These are phyloP conservation scores for Oedothorax gibbosus DNA, from an alignment of 1,140 invertebrate species.

Conservation along the genomic window DNA sequence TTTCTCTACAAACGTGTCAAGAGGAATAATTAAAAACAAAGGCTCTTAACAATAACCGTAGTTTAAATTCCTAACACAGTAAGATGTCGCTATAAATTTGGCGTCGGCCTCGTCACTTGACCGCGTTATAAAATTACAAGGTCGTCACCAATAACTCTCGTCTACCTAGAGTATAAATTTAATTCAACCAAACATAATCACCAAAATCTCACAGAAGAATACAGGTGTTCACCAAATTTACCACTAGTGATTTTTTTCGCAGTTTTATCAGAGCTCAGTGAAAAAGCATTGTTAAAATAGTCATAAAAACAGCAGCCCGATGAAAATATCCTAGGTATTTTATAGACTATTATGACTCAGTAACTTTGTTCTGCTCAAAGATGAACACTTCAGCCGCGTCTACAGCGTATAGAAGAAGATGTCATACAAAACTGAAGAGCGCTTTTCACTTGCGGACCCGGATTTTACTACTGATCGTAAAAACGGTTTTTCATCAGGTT, in stretches of 20 bases:
- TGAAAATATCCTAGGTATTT: slow-evolving; percentile 40
- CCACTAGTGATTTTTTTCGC: not conserved
- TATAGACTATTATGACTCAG: slow-evolving; percentile 39
- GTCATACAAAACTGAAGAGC: slow-evolving; percentile 17
- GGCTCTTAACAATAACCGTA: too few relatives aligned
- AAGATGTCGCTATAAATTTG: too few relatives aligned
- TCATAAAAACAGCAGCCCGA: slow-evolving; percentile 14
- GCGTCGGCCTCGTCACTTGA: too few relatives aligned
- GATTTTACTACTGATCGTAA: slow-evolving; percentile 40
- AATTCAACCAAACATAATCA: too few relatives aligned
- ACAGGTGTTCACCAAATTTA: slow-evolving; percentile 46
- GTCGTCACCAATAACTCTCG: too few relatives aligned
- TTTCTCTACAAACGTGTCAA: too few relatives aligned
- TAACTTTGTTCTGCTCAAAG: slow-evolving; percentile 24
- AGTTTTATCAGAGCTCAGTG: not conserved
- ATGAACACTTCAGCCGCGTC: slow-evolving; percentile 15
- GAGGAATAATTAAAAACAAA: too few relatives aligned
- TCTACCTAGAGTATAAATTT: slow-evolving; percentile 29
- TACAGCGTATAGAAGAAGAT: slow-evolving; percentile 9
- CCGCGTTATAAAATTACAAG: too few relatives aligned
- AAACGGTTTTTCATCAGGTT: slow-evolving; percentile 12
- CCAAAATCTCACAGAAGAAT: too few relatives aligned
- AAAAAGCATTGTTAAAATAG: slow-evolving; percentile 26
- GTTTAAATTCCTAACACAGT: too few relatives aligned
- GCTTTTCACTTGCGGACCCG: not conserved